Percentiles rank a stretch among this genome's conserved stretches.
phyloP scores from a whole-genome alignment of 2,888 invertebrate species.

The Lasioglossum pauxillum region DNA sequence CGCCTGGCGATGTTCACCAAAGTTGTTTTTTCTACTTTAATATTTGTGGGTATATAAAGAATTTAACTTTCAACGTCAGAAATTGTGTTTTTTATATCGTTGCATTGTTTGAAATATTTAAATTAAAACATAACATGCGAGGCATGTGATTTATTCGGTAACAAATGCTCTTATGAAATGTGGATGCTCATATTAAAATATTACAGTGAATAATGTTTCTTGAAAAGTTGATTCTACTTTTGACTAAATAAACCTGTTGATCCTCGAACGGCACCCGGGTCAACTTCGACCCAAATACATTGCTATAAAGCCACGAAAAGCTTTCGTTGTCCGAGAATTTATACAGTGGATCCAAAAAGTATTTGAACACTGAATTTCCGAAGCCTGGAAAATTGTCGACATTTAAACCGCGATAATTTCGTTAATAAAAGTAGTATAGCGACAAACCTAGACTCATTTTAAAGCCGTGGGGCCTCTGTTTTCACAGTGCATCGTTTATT shows the following conservation, averaged over 20 bases:
- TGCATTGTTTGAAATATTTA: not conserved
- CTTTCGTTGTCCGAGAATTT: not conserved
- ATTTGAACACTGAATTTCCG: no score
- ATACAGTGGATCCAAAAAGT: no score
- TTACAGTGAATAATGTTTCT: not conserved
- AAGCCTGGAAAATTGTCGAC: no score
- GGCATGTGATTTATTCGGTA: not conserved
- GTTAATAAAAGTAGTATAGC: not conserved
- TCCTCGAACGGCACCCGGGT: not conserved
- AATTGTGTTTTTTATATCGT: not conserved
- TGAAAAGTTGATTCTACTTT: not conserved
- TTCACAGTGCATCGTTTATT: not conserved
- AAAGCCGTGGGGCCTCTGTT: not conserved
- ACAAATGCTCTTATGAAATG: not conserved
- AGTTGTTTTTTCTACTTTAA: no score
- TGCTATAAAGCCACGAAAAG: not conserved
- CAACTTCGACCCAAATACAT: not conserved
- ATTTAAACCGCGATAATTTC: not conserved
- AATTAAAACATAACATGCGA: not conserved
- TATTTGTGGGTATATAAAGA: not conserved
- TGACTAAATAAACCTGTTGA: not conserved
- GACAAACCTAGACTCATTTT: not conserved
- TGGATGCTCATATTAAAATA: not conserved
- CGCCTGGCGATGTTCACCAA: not conserved
- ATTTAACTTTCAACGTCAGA: not conserved